These are phyloP conservation scores for Panzeria rudis DNA, from an alignment of 2,888 invertebrate species.

Conservation along the genomic window DNA sequence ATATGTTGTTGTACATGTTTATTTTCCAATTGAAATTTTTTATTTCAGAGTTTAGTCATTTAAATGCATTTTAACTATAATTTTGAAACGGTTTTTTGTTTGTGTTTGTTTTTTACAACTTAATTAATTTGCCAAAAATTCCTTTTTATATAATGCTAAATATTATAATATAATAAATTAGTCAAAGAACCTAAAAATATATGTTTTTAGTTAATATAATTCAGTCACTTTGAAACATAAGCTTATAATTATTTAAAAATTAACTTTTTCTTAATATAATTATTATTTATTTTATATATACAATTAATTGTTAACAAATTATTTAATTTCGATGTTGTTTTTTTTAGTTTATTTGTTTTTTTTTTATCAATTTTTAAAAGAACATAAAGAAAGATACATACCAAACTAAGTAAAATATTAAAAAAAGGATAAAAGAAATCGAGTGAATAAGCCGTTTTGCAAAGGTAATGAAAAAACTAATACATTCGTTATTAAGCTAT, in stretches of 20 bases:
- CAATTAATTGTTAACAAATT: slow-evolving; percentile 66
- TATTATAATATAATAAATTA: slow-evolving; percentile 43
- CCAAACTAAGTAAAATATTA: too few species aligned
- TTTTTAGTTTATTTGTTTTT: slow-evolving; percentile 18
- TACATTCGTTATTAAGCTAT: too few species aligned
- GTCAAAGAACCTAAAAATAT: slow-evolving; percentile 62
- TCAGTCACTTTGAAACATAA: slow-evolving; percentile 69
- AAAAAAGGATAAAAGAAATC: too few species aligned
- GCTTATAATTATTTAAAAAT: slow-evolving; percentile 65
- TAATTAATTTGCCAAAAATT: slow-evolving; percentile 68
- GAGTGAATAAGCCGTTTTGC: too few species aligned
- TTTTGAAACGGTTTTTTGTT: slow-evolving; percentile 54
- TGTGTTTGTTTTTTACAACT: slow-evolving; percentile 49
- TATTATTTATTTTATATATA: slow-evolving; percentile 49
- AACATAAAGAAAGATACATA: background rate
- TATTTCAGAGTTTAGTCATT: slow-evolving; percentile 33
- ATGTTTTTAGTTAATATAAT: slow-evolving; percentile 41
- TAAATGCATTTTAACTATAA: slow-evolving; percentile 63
- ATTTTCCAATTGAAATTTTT: slow-evolving; percentile 13
- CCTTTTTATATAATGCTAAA: slow-evolving; percentile 55
- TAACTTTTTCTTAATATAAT: slow-evolving; percentile 4
- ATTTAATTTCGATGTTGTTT: slow-evolving; percentile 63
- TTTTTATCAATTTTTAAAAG: background rate
- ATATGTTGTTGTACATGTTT: slow-evolving; percentile 65
- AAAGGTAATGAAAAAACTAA: too few species aligned